Conservation (phyloP, 2,797 vertebrate genomes). For the Hydrolagus colliei region DNA sequence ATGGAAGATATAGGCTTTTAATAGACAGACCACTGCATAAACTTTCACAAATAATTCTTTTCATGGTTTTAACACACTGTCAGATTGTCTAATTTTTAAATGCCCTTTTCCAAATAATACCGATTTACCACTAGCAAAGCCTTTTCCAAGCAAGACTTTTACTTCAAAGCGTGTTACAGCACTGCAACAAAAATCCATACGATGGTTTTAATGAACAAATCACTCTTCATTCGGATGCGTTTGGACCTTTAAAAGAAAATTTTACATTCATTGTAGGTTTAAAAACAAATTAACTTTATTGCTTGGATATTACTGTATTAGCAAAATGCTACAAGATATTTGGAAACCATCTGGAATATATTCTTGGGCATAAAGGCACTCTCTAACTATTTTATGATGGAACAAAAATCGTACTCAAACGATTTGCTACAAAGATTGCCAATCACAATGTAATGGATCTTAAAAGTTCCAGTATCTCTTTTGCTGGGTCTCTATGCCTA, state of each 20-base stretch:
- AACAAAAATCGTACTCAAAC: slow-evolving; percentile 43
- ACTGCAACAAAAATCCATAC: slow-evolving; percentile 52
- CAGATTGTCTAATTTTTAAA: slow-evolving; percentile 64
- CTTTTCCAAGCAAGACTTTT: slow-evolving; percentile 17
- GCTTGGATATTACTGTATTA: slow-evolving; percentile 56
- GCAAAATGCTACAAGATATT: slow-evolving; percentile 44
- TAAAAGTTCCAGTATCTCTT: slow-evolving; percentile 23
- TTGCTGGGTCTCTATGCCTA: not conserved
- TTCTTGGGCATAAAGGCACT: slow-evolving; percentile 71
- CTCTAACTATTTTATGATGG: slow-evolving; percentile 59
- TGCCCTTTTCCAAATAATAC: slow-evolving; percentile 53
- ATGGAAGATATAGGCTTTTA: slow-evolving; percentile 52
- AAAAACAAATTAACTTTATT: slow-evolving; percentile 62
- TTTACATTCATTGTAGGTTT: slow-evolving; percentile 54
- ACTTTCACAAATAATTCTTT: slow-evolving; percentile 49
- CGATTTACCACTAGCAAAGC: slow-evolving; percentile 45
- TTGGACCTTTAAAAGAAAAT: slow-evolving; percentile 46
- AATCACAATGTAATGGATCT: slow-evolving; percentile 20
- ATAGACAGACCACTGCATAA: slow-evolving; percentile 55
- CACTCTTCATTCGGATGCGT: slow-evolving; percentile 55
- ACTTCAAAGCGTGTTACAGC: slow-evolving; percentile 40
- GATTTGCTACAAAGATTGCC: slow-evolving; percentile 35
- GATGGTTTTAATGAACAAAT: slow-evolving; percentile 40
- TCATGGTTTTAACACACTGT: slow-evolving; percentile 43
- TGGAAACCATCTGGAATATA: slow-evolving; percentile 57